A percentile compares a stretch with the other conserved stretches of the same genome.
phyloP scores from a whole-genome alignment of 2,113 vertebrate genomes.

The cattle (Bos taurus) region ARS-UCD2.0 NC_037329.1:41422001-41422500 shows the following conservation, averaged over 20 bases:
- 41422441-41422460: no score
- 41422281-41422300: neutral
- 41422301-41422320: conserved; percentile 25
- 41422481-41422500: no score
- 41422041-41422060: neutral
- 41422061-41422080: neutral
- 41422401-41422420: no score
- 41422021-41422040: neutral
- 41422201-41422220: neutral
- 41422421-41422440: no score
- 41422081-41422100: neutral
- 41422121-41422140: neutral
- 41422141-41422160: neutral
- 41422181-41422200: neutral
- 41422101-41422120: neutral
- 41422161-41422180: neutral
- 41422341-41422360: neutral
- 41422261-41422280: neutral
- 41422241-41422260: neutral
- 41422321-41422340: neutral
- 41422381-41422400: no score
- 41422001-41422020: neutral
- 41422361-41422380: no score
- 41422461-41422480: no score
- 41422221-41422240: neutral